Conservation (phyloP, 2,888 invertebrate genomes). For the Tinea semifulvella region DNA sequence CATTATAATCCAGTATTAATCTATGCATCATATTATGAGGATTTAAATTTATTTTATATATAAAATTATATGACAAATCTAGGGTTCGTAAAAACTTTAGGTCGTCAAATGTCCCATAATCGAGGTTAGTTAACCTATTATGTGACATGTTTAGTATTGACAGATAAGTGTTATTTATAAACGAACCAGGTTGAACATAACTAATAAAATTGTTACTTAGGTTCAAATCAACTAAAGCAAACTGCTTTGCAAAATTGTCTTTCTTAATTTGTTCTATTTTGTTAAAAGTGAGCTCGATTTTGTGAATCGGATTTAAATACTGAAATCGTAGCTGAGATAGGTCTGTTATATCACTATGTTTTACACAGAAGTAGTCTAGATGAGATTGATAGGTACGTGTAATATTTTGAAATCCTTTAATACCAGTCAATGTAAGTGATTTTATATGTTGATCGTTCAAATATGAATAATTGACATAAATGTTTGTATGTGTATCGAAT, state of each 20-base stretch:
- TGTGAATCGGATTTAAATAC: not conserved
- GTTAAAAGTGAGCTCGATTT: not conserved
- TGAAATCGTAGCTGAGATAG: not conserved
- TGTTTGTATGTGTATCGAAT: not conserved
- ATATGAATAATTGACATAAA: not conserved
- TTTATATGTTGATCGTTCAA: not conserved
- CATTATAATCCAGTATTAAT: not conserved
- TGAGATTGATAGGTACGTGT: not conserved
- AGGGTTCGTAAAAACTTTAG: not conserved
- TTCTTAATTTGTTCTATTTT: not conserved
- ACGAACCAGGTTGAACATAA: conserved; percentile 8
- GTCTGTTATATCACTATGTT: conserved; percentile 1
- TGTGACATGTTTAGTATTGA: conserved; percentile 1
- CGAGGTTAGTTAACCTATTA: not conserved
- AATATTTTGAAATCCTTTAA: not conserved
- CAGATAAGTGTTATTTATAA: not conserved
- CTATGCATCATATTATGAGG: not conserved
- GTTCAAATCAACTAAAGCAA: not conserved
- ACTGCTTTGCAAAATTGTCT: not conserved
- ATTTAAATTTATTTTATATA: not conserved
- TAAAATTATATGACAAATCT: conserved; percentile 4
- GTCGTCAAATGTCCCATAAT: conserved; percentile 2
- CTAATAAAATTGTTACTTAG: conserved; percentile 4
- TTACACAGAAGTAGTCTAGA: not conserved
- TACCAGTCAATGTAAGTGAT: not conserved